Conservation (phyloP, 2,113 vertebrate genomes). For the Scolopax mira region DNA sequence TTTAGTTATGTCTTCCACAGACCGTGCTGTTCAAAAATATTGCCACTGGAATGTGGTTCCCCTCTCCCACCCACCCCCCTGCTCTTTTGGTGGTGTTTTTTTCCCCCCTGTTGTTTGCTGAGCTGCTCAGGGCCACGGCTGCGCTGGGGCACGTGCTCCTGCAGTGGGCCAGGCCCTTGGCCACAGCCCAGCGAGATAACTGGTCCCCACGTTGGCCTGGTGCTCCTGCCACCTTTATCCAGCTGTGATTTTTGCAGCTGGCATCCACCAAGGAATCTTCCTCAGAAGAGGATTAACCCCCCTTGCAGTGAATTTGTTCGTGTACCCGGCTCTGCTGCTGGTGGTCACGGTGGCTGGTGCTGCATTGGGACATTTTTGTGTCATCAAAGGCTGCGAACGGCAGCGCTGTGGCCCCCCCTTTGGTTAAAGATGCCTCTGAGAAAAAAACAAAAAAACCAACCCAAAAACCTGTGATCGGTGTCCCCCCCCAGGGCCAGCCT, state of each 20-base stretch:
- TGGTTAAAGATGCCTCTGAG: neutral
- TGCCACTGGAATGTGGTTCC: neutral
- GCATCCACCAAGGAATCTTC: neutral
- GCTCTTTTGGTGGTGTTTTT: neutral
- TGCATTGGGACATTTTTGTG: neutral
- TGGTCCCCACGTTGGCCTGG: neutral
- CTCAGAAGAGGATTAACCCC: neutral
- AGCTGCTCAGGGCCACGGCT: neutral
- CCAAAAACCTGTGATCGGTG: neutral
- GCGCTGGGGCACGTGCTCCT: neutral
- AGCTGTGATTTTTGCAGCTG: neutral
- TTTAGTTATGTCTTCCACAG: neutral
- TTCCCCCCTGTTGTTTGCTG: neutral
- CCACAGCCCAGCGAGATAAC: neutral
- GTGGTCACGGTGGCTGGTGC: fast-evolving
- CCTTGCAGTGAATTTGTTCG: neutral
- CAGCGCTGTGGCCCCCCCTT: neutral
- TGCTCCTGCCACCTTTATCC: neutral
- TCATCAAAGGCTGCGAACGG: neutral
- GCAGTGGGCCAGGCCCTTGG: neutral
- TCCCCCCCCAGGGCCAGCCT: neutral
- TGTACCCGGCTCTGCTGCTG: fast-evolving
- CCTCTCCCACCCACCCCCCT: fast-evolving
- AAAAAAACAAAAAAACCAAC: neutral
- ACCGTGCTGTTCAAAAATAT: neutral